Evolutionary conservation across 2,113 vertebrate species (phyloP).

Genomic region (Muscicapa adusta): DNA sequence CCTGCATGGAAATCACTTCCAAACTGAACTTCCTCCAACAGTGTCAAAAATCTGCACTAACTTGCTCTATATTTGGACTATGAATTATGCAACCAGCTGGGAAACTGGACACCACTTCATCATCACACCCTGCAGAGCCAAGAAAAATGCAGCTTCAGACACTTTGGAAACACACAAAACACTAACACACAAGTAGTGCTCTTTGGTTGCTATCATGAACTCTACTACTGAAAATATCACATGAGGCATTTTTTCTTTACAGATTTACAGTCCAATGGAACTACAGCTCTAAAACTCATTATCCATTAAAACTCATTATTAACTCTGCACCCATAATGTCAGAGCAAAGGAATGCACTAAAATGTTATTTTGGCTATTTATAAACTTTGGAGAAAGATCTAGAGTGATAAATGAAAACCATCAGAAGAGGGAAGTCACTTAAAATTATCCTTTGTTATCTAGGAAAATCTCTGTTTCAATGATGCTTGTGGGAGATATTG

Average conservation of each 20-base stretch:
- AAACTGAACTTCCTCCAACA: neutral
- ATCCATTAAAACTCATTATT: neutral
- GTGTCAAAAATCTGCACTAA: neutral
- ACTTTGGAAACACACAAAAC: neutral
- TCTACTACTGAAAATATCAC: neutral
- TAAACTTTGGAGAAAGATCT: neutral
- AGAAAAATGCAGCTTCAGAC: neutral
- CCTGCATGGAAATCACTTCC: neutral
- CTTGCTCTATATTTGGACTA: neutral
- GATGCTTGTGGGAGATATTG: neutral
- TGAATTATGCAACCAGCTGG: neutral
- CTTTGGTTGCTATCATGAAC: neutral
- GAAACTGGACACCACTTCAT: neutral
- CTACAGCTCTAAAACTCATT: neutral
- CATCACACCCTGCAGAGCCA: neutral
- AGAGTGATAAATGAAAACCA: neutral
- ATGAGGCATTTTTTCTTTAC: neutral
- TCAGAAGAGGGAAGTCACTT: neutral
- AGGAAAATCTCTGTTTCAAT: neutral
- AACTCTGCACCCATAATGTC: neutral
- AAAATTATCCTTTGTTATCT: neutral
- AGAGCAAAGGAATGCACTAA: neutral
- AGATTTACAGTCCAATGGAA: neutral
- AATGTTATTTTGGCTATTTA: neutral
- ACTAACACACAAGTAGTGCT: neutral